Base-by-base conservation (phyloP, 2,888 invertebrate genomes). In the Aradus depressus region DNA sequence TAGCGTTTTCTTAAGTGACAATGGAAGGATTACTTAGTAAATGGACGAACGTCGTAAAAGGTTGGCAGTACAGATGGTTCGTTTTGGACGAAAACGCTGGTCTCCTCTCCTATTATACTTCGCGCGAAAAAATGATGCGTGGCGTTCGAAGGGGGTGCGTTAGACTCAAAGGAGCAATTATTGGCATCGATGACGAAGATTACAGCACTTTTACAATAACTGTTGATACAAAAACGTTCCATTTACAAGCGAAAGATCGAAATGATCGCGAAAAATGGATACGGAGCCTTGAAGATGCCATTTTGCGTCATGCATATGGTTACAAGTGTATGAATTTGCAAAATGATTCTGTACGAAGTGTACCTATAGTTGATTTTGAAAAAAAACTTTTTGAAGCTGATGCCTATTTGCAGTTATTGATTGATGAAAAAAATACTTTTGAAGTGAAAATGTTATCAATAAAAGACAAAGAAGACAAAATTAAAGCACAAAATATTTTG, bases 31-130 rank as follows among this genome's bases (percentile, higher is more conserved):
- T 89, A 55, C 72, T 93, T 57, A 90, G 89, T 72, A 93, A 93
- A 76, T 93, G 92, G 92, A 93, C 93, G 60, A 95, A 93, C 76
- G 89, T 93, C 65, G 89, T 93, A 79, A 91, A 89, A 69, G 97
- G 97, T 60, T 98, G 97, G 96, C 97, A 98, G 71, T 96, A 95
- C 73, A 80, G 97, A 61, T 98, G 96, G 92, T 98, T 98, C 73
- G 96, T 97, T 63, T 72, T 98, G 63, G 96, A 97, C 72, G 93
- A 95, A 70, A 90, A 88, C 71, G 88, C 91, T 62, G 95, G 95
- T 47, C 75, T 96, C 56, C 76, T 98, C 53, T 91, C 95, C 5
- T 98, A 98, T 71, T 98, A 95, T 68, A 98, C 97, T 69, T 93
- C 93, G 12, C 92, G 93, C 69, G 96, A 96, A 67, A 96, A 97